Evolutionary conservation across 2,113 vertebrate genomes (phyloP).

Genomic region (Grus americana): DNA sequence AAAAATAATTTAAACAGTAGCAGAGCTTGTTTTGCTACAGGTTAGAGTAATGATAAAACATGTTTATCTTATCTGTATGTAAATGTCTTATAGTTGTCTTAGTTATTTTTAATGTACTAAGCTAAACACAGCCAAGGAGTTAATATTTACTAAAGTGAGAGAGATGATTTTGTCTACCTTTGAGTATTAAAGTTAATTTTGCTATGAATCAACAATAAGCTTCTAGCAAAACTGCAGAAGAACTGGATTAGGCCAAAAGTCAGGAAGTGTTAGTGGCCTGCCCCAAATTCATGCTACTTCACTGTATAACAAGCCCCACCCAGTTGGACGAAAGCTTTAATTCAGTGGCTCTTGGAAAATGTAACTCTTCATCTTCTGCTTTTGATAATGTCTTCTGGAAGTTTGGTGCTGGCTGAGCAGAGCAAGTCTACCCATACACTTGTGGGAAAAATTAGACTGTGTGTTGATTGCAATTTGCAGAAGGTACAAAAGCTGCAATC

Average conservation of each 20-base stretch:
- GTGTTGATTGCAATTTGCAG: not conserved
- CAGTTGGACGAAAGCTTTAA: not conserved
- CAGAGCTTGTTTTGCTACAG: not conserved
- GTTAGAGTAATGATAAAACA: not conserved
- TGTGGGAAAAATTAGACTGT: not conserved
- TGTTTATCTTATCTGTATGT: not conserved
- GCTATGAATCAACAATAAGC: not conserved
- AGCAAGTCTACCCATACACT: not conserved
- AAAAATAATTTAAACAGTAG: not conserved
- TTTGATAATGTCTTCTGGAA: not conserved
- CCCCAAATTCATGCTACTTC: not conserved
- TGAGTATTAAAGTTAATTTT: not conserved
- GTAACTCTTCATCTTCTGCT: not conserved
- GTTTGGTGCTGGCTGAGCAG: not conserved
- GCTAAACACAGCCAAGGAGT: not conserved
- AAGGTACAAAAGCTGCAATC: too few species aligned
- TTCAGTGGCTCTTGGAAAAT: not conserved
- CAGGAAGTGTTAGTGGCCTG: not conserved
- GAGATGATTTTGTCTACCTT: not conserved
- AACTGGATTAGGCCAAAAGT: not conserved
- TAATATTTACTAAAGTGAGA: not conserved
- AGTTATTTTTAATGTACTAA: not conserved
- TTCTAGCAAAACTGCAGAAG: not conserved
- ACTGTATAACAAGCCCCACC: not conserved
- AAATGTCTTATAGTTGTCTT: not conserved